Evolutionary conservation across 2,888 invertebrate genomes (phyloP).

Genomic region (Halocaridina rubra): DNA sequence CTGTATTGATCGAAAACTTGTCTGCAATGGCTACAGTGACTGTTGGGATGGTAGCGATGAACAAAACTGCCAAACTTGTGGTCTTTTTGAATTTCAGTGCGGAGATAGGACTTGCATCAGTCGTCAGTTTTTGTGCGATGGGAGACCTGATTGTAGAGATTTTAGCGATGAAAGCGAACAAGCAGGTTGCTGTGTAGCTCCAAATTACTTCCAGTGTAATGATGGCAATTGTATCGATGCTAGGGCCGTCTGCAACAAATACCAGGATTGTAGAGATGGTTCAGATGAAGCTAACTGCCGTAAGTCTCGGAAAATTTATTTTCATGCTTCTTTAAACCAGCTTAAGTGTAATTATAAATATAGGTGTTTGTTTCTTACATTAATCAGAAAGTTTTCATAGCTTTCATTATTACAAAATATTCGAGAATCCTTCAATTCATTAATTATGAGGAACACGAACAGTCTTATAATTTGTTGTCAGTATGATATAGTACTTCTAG

Average conservation of each 20-base stretch:
- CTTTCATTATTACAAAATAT: background rate
- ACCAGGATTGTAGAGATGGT: constrained; percentile 83
- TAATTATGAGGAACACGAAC: no score
- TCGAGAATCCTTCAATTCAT: no score
- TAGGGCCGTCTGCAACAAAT: constrained; percentile 68
- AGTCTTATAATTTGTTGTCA: no score
- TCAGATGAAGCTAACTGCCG: constrained; percentile 79
- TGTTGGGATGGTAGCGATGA: constrained; percentile 60
- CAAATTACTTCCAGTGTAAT: constrained; percentile 41
- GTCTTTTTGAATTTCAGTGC: constrained; percentile 21
- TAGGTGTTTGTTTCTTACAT: background rate
- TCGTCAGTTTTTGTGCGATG: constrained; percentile 75
- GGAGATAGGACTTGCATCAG: constrained; percentile 71
- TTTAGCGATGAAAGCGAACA: constrained; percentile 75
- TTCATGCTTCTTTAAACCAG: background rate
- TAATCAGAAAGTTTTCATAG: background rate
- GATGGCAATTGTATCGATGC: constrained; percentile 51
- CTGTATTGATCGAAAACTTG: constrained; percentile 17
- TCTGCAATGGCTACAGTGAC: constrained; percentile 73
- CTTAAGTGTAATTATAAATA: background rate
- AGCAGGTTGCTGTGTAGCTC: constrained; percentile 41
- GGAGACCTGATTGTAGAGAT: constrained; percentile 79
- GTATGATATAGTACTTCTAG: no score
- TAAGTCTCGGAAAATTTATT: constrained; percentile 29
- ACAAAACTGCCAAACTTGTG: constrained; percentile 65